phyloP scores from a whole-genome alignment of 2,888 invertebrate genomes.

The Agrotis segetum region DNA sequence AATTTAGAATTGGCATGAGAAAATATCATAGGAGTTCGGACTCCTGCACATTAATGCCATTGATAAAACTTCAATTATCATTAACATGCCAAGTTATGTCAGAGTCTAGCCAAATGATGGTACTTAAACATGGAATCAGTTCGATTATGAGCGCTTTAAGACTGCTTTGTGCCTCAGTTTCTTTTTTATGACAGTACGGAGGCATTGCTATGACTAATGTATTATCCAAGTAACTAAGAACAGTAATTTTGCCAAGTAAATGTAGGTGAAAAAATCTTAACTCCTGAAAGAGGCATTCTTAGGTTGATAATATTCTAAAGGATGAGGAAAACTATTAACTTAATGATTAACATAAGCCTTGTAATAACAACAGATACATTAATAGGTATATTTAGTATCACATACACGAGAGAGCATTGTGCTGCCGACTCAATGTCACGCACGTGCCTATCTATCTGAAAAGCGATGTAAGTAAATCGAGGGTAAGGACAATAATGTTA shows the following conservation, averaged over 20 bases:
- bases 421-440: conserved; percentile 78
- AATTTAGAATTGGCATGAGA: conserved; percentile 43
- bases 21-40: conserved; percentile 26
- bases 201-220: conserved; percentile 9
- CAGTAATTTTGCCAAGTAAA: neutral
- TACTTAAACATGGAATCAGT: conserved; percentile 12
- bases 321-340: conserved; percentile 47
- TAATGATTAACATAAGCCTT: conserved; percentile 37
- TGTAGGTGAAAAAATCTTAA: conserved; percentile 7
- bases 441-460: conserved; percentile 77
- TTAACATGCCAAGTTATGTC: conserved; percentile 54
- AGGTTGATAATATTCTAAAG: conserved; percentile 6
- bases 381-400: conserved; percentile 28
- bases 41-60: conserved; percentile 17
- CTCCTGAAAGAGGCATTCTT: conserved; percentile 19
- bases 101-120: conserved; percentile 33
- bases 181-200: neutral
- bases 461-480: conserved; percentile 60
- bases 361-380: conserved; percentile 31
- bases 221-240: conserved; percentile 11
- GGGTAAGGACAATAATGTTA: conserved; percentile 65
- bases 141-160: neutral
- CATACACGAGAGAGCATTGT: conserved; percentile 64
- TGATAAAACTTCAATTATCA: conserved; percentile 32
- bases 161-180: neutral